Base-by-base conservation (phyloP, 1,140 invertebrate species). In the Drosophila nigrodunni region DNA sequence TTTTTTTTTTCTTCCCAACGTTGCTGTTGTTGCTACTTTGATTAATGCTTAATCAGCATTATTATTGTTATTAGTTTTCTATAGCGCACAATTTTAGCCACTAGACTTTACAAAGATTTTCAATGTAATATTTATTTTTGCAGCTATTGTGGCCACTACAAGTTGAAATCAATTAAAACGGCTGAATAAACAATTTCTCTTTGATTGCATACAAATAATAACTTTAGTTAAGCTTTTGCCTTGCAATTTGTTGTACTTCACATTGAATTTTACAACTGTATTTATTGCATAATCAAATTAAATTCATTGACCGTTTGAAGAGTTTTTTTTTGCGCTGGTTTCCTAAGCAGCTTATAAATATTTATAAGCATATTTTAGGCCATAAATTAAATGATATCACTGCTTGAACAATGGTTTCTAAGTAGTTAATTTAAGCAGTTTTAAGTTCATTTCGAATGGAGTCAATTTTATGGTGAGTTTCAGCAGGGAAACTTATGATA, bases 1-100 rank as follows among this genome's bases (percentile, higher is more conserved):
- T 65, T 30, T 65, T 66, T 62, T n/a, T 64, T 65, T 75, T 65
- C 49, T 76, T 60, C 39, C 49, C 65, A 69, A 13, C 58, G 67
- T 37, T 61, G 25, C 54, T 60, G 67, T 37, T 61, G 25, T 60
- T 60, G 66, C 64, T 35, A 65, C 78, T 81, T 81, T 86, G 85
- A 89, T 89, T 89, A 90, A 89, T 89, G 80, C 85, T 78, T 90
- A 89, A 89, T 89, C 85, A 89, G 75, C 85, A 85, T 76, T 85
- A 89, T 90, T 78, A 89, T 89, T 89, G 86, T 89, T 90, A 79
- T 79, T 85, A 81, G 81, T 78, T 85, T 89, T 89, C 80, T 88
- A 89, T 78, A 72, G 82, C 60, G 66, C 44, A 65, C 57, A 70
- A 65, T 58, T 59, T 44, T 65, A 39, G 69, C 62, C 57, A 77